A percentile compares a stretch with the other conserved stretches of the same genome.
Conservation (phyloP, 2,888 invertebrate species). For the Dryobotodes eremita region DNA sequence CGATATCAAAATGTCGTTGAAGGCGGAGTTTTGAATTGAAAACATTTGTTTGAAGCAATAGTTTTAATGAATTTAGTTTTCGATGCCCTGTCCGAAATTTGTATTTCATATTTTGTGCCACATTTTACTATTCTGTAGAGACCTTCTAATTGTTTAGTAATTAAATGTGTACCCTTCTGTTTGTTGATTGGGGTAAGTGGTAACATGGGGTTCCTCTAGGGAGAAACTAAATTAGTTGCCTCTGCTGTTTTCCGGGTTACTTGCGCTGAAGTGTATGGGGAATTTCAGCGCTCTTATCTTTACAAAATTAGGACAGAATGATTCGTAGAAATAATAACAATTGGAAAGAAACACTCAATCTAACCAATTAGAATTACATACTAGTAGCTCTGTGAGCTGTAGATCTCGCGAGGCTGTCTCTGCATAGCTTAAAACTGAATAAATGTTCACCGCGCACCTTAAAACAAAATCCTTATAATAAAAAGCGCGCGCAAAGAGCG, state of each 20-base stretch:
- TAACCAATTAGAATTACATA: neutral
- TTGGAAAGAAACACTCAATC: neutral
- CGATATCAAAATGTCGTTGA: conserved; percentile 43
- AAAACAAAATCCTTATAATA: too few species aligned
- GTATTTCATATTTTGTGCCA: conserved; percentile 48
- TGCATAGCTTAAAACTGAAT: too few species aligned
- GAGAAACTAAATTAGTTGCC: conserved; percentile 41
- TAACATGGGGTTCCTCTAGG: conserved; percentile 36
- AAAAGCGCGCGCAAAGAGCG: too few species aligned
- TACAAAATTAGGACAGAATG: neutral
- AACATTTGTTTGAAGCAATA: conserved; percentile 64
- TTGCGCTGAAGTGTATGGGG: neutral
- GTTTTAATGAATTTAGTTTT: conserved; percentile 73
- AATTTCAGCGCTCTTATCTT: neutral
- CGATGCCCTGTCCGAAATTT: conserved; percentile 40
- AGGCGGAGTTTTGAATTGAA: conserved; percentile 45
- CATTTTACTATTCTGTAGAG: conserved; percentile 27
- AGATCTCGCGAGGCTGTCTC: too few species aligned
- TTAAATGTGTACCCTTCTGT: conserved; percentile 48
- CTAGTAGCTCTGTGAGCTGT: neutral
- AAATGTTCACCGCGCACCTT: too few species aligned
- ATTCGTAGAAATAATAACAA: neutral
- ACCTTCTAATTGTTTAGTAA: conserved; percentile 41
- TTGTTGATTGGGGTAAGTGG: conserved; percentile 33
- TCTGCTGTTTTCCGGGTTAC: conserved; percentile 20